Conservation (phyloP, 2,888 invertebrate genomes). For the Drosophila mayaguana region DNA sequence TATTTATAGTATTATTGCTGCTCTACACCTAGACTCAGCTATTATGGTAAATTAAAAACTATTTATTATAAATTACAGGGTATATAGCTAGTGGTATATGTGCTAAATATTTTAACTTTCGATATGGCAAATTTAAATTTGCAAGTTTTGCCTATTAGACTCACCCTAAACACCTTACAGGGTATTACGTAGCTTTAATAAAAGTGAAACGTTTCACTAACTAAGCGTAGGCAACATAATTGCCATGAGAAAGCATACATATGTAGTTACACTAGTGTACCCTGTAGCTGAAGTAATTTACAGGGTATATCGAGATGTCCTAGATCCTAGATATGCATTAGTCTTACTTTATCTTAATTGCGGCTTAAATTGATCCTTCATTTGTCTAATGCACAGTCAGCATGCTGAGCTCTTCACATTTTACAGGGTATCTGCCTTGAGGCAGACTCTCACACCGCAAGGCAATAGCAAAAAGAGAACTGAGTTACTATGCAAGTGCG, state of each 20-base stretch:
- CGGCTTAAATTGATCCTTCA: too few species aligned
- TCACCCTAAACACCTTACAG: not conserved
- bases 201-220: not conserved
- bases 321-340: too few species aligned
- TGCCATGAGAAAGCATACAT: not conserved
- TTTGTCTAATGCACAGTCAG: not conserved
- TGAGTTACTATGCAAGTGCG: slow-evolving; percentile 5
- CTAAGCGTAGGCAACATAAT: not conserved
- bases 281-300: not conserved
- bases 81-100: not conserved
- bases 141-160: not conserved
- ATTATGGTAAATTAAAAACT: not conserved
- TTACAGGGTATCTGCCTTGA: not conserved
- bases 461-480: not conserved
- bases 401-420: not conserved
- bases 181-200: not conserved
- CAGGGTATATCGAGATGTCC: not conserved
- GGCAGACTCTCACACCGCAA: not conserved
- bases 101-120: too few species aligned
- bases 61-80: not conserved
- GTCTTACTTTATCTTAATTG: not conserved
- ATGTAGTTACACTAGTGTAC: not conserved
- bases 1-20: too few species aligned
- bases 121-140: too few species aligned
- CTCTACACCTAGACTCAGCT: too few species aligned